A percentile compares a stretch with the other conserved stretches of the same genome.
These are phyloP conservation scores for Ditylenchus dipsaci DNA, from an alignment of 1,140 invertebrate genomes.

Conservation along the genomic window DNA sequence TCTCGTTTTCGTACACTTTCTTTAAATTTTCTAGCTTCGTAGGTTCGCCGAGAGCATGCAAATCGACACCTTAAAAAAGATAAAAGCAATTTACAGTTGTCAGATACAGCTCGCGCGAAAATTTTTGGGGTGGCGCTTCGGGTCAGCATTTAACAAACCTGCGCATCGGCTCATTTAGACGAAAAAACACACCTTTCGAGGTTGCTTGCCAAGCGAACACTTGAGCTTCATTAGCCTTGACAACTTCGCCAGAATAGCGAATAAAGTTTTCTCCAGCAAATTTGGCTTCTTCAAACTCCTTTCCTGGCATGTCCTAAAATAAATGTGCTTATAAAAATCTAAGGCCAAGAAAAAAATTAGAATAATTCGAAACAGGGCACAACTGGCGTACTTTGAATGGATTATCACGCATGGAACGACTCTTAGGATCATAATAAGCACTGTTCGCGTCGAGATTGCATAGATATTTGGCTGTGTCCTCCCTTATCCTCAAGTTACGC, in stretches of 20 bases:
- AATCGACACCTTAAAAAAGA: slow-evolving; percentile 70
- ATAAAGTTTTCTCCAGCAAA: slow-evolving; percentile 95
- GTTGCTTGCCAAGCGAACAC: slow-evolving; percentile 97
- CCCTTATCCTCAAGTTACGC: slow-evolving; percentile 89
- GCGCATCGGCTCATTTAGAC: not conserved
- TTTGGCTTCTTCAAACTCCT: slow-evolving; percentile 65
- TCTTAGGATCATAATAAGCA: slow-evolving; percentile 90
- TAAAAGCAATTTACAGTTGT: not conserved
- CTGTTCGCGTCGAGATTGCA: slow-evolving; percentile 92
- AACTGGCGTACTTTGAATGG: slow-evolving; percentile 66
- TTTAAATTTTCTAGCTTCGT: slow-evolving; percentile 89
- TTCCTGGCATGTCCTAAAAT: slow-evolving; percentile 41
- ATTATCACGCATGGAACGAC: slow-evolving; percentile 95
- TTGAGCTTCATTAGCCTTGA: slow-evolving; percentile 81
- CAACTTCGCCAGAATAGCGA: slow-evolving; percentile 85
- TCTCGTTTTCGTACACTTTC: slow-evolving; percentile 75
- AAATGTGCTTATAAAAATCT: not conserved
- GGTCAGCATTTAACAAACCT: too few relatives aligned
- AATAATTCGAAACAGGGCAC: not conserved
- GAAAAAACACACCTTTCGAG: slow-evolving; percentile 37
- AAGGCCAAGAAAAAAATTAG: not conserved
- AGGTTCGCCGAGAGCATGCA: slow-evolving; percentile 91
- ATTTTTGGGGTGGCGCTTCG: too few relatives aligned
- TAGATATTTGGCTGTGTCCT: slow-evolving; percentile 95
- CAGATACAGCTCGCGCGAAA: not conserved